A percentile compares a stretch with the other conserved stretches of the same genome.
These are phyloP conservation scores for Acleris emargana DNA, from an alignment of 2,888 invertebrate species.

Conservation along the genomic window DNA sequence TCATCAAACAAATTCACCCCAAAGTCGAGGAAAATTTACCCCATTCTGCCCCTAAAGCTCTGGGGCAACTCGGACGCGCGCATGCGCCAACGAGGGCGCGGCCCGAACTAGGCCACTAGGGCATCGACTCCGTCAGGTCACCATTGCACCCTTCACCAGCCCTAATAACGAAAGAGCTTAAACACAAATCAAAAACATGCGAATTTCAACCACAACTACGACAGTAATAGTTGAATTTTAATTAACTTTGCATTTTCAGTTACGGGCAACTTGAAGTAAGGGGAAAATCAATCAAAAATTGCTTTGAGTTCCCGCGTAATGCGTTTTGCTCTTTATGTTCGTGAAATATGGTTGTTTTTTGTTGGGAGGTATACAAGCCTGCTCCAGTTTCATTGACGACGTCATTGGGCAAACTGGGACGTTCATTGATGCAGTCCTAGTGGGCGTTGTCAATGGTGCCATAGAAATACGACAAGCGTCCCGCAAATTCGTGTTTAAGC, in stretches of 20 bases:
- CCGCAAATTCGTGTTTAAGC: no score
- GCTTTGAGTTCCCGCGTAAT: neutral
- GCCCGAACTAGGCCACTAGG: conserved; percentile 69
- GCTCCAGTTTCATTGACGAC: conserved; percentile 31
- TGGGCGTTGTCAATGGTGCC: conserved; percentile 1
- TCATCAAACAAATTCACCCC: conserved; percentile 6
- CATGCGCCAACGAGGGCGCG: conserved; percentile 60
- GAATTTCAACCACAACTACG: neutral
- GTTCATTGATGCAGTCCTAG: conserved; percentile 18
- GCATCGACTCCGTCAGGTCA: conserved; percentile 72
- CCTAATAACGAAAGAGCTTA: conserved; percentile 10
- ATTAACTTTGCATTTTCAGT: neutral
- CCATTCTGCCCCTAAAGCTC: conserved; percentile 35
- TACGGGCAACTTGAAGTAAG: neutral
- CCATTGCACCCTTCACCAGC: conserved; percentile 39
- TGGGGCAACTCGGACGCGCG: conserved; percentile 47
- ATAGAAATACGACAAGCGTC: no score
- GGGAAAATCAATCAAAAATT: conserved; percentile 21
- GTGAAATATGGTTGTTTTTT: neutral
- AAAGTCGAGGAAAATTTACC: conserved; percentile 18
- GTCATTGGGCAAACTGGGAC: conserved; percentile 5
- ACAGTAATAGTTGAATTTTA: neutral
- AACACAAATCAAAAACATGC: neutral
- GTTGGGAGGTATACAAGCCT: neutral
- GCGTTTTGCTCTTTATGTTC: conserved; percentile 16